A percentile compares a stretch with the other conserved stretches of the same genome.
phyloP scores from a whole-genome alignment of 1,140 invertebrate genomes.

The Aporrectodea caliginosa region DNA sequence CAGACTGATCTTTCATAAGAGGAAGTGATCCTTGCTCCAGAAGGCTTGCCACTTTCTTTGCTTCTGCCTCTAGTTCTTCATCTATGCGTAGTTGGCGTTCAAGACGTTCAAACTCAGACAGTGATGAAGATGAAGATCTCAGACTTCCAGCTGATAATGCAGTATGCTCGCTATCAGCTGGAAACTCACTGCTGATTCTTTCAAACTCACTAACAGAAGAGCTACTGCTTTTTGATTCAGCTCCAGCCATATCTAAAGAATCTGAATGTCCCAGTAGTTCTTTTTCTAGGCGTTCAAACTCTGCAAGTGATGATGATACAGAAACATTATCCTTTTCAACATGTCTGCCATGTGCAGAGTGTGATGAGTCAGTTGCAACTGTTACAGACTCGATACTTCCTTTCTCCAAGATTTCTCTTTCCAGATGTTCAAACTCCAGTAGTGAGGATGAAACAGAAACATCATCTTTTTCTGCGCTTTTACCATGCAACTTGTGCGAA shows the following conservation, averaged over 20 bases:
- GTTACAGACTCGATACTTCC: slow-evolving; percentile 55
- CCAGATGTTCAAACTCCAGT: slow-evolving; percentile 58
- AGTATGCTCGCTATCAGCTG: background rate
- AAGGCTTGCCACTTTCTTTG: slow-evolving; percentile 62
- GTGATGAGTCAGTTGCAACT: slow-evolving; percentile 52
- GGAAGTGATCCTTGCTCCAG: slow-evolving; percentile 73
- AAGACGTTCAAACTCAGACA: slow-evolving; percentile 52
- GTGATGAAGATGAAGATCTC: slow-evolving; percentile 54
- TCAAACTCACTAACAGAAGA: slow-evolving; percentile 13
- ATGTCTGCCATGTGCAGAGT: slow-evolving; percentile 69
- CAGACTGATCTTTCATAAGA: background rate
- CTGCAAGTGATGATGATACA: slow-evolving; percentile 85
- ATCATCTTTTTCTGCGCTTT: slow-evolving; percentile 53
- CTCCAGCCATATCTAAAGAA: slow-evolving; percentile 26
- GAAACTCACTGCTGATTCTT: background rate
- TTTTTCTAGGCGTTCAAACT: slow-evolving; percentile 86
- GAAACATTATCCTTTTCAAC: slow-evolving; percentile 87
- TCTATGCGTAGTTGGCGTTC: slow-evolving; percentile 46
- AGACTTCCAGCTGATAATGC: background rate
- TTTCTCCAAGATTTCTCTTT: slow-evolving; percentile 47
- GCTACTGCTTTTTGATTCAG: slow-evolving; percentile 15
- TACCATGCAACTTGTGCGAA: slow-evolving; percentile 59
- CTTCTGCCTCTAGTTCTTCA: slow-evolving; percentile 50
- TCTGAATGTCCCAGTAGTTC: slow-evolving; percentile 66
- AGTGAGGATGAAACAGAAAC: slow-evolving; percentile 57